These are phyloP conservation scores for Habropoda laboriosa DNA, from an alignment of 1,140 invertebrate species.

Conservation along the genomic window DNA sequence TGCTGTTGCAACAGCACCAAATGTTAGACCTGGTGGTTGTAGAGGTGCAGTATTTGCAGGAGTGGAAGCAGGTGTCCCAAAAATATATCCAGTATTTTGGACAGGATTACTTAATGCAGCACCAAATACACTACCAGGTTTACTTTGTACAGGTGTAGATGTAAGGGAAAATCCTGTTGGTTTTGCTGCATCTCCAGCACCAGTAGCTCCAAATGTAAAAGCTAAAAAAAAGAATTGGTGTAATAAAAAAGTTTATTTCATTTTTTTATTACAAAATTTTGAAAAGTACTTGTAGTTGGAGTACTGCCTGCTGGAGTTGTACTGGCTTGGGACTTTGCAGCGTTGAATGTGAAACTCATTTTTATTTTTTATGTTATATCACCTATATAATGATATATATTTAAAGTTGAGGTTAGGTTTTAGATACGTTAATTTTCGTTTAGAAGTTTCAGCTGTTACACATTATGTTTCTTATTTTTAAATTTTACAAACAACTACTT, in stretches of 20 bases:
- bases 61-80: slow-evolving; percentile 43
- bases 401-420: background rate
- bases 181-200: slow-evolving; percentile 63
- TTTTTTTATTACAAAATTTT: background rate
- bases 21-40: slow-evolving; percentile 31
- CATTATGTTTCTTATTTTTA: background rate
- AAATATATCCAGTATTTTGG: slow-evolving; percentile 51
- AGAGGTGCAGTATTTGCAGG: slow-evolving; percentile 9
- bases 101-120: slow-evolving; percentile 27
- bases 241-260: background rate
- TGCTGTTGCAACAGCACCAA: slow-evolving; percentile 62
- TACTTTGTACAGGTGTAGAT: slow-evolving; percentile 29
- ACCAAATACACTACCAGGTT: slow-evolving; percentile 36
- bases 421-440: background rate
- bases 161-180: slow-evolving; percentile 38
- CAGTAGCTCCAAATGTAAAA: slow-evolving; percentile 45
- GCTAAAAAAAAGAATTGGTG: background rate
- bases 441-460: background rate
- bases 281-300: slow-evolving; percentile 70
- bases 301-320: slow-evolving; percentile 64
- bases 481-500: background rate
- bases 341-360: slow-evolving; percentile 72
- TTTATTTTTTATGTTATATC: slow-evolving; percentile 56
- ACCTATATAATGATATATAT: background rate
- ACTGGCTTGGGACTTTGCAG: slow-evolving; percentile 71